Percentiles rank a stretch among this genome's conserved stretches.
Conservation (phyloP, 2,113 vertebrate genomes). For the Stictonetta naevosa region DNA sequence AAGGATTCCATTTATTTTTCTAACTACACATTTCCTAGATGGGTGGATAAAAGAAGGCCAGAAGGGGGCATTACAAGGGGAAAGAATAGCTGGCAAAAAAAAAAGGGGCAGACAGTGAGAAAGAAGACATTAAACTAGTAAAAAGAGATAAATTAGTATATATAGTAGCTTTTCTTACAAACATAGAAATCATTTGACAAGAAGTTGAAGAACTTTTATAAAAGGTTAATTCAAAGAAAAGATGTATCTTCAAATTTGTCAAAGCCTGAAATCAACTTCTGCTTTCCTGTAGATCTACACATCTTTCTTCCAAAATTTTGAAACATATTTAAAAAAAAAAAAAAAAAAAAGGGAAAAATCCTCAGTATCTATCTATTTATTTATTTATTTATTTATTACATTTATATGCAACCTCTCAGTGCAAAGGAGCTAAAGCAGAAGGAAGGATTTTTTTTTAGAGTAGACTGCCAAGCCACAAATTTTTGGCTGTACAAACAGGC, state of each 20-base stretch:
- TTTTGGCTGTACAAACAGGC: background rate
- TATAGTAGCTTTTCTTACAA: background rate
- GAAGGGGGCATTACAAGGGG: background rate
- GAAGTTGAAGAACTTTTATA: background rate
- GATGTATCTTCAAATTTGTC: background rate
- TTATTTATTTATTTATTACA: background rate
- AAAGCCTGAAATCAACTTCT: background rate
- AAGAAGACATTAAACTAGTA: background rate
- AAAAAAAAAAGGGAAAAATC: background rate
- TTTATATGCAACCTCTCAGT: background rate
- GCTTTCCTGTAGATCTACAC: background rate
- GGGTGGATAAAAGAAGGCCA: background rate
- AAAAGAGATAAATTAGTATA: background rate
- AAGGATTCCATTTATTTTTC: background rate
- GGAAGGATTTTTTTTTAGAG: conserved; percentile 13
- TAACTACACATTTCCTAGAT: background rate
- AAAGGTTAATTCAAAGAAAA: background rate
- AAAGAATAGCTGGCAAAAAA: background rate
- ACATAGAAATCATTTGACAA: background rate
- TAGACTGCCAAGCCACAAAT: background rate
- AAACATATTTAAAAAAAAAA: background rate
- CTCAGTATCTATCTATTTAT: background rate
- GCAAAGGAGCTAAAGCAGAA: conserved; percentile 12
- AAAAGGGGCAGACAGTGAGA: background rate
- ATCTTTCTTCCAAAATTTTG: background rate